phyloP scores from a whole-genome alignment of 2,113 vertebrate species.

The Scophthalmus maximus region DNA sequence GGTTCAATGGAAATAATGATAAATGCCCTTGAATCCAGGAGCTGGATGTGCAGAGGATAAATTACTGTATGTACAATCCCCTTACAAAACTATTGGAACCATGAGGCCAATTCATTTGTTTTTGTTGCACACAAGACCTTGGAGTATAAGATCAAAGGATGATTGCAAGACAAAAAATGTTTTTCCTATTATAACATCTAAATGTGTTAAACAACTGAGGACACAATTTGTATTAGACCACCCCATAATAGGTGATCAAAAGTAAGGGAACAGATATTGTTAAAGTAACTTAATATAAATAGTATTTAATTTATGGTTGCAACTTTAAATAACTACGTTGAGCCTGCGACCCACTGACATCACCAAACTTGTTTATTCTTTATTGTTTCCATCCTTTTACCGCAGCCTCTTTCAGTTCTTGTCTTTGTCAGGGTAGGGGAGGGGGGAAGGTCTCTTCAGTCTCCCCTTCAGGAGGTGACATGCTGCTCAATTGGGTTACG shows the following conservation, averaged over 20 bases:
- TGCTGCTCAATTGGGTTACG: no score
- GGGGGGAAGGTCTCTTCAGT: no score
- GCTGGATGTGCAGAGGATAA: background rate
- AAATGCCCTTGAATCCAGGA: conserved; percentile 6
- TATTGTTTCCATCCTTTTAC: no score
- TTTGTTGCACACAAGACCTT: background rate
- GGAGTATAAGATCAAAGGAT: background rate
- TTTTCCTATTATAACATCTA: background rate
- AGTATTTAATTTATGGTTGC: background rate
- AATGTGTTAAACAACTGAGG: background rate
- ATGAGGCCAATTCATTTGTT: background rate
- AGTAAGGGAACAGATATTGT: background rate
- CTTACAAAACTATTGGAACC: background rate
- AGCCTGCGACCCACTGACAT: background rate
- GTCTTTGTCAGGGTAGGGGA: no score
- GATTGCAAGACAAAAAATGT: background rate
- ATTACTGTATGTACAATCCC: background rate
- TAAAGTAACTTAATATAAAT: background rate
- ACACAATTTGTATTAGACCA: background rate
- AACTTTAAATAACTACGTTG: background rate
- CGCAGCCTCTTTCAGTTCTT: no score
- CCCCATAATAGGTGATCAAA: background rate
- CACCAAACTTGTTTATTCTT: no score
- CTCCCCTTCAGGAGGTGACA: no score
- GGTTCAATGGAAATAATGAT: conserved; percentile 1